Evolutionary conservation across 2,797 vertebrate species (phyloP).

Genomic region (Gallinago nigripennis): DNA sequence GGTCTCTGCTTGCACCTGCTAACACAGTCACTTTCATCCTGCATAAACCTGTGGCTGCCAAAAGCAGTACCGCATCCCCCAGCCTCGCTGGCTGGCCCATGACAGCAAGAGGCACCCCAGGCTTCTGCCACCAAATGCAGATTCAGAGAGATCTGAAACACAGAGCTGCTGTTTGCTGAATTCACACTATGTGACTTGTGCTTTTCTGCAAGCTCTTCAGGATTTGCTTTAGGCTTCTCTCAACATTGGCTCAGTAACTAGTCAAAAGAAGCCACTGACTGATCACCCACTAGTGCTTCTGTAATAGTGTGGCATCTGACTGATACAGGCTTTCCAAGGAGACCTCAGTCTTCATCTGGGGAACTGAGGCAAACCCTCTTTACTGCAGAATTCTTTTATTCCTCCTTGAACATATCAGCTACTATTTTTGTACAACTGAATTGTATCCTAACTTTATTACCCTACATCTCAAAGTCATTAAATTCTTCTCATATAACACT

Average conservation of each 20-base stretch:
- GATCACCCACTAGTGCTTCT: too few species aligned
- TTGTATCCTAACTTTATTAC: not conserved
- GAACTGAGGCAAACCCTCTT: not conserved
- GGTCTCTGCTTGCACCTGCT: not conserved
- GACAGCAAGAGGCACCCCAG: not conserved
- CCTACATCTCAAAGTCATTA: not conserved
- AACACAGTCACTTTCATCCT: not conserved
- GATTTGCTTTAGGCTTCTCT: not conserved
- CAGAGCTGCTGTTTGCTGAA: not conserved
- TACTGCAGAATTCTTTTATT: not conserved
- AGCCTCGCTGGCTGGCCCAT: rapidly evolving
- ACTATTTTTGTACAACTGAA: not conserved
- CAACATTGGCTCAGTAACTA: not conserved
- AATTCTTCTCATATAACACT: not conserved
- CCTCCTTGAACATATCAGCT: not conserved
- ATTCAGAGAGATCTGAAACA: not conserved
- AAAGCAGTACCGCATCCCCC: not conserved
- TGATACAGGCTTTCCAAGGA: not conserved
- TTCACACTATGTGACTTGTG: not conserved
- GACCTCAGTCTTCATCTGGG: not conserved
- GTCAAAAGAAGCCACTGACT: not conserved
- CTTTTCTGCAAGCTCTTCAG: not conserved
- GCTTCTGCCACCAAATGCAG: not conserved
- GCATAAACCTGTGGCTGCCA: not conserved
- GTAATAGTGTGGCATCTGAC: not conserved